Base-by-base conservation (phyloP, 2,888 invertebrate species). In the Agrochola litura region DNA sequence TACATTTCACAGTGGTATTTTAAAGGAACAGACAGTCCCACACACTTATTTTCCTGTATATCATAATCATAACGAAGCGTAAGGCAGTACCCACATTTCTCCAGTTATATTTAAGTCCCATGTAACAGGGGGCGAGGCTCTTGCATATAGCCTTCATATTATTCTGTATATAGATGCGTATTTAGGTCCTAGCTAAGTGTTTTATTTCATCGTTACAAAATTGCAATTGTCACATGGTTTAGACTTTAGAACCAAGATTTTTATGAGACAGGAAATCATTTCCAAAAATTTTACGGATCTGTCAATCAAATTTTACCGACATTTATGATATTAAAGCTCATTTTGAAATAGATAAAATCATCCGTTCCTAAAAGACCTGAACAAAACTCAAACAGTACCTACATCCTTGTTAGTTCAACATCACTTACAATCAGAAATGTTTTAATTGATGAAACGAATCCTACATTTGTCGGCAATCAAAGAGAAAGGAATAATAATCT, bases 401-500 rank as follows among this genome's bases (percentile, higher is more conserved):
- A 22, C 14, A 41, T 71, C 30, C 54, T 72, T 80, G n/a, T 79
- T 80, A 80, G 41, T 72, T 19, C 54, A 72, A 72, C 54, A 56
- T 19, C 54, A 14, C 37, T 4, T 64, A 25, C 41, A 81, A 73
- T 73, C 49, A 56, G 73, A 56, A 78, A 64, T 64, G 54, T 56
- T 64, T 37, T 81, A 58, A 78, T 73, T 64, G 56, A 64, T 6
- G 80, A 41, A 73, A 56, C 73, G 56, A 80, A 80, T 80, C 22
- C n/a, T 63, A 30, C 56, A n/a, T 56, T 64, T 56, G 22, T 73
- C 49, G 74, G 56, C 56, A n/a, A 56, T 73, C 41, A 73, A 56
- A 43, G 30, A 52, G 30, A 81, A 25, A 52, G 43, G 9, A 43
- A 64, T 12, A 30, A 81, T 43, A 52, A 46, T 64, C 4, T 81